phyloP scores from a whole-genome alignment of 1,140 invertebrate genomes.

The Bathynomus jamesi region DNA sequence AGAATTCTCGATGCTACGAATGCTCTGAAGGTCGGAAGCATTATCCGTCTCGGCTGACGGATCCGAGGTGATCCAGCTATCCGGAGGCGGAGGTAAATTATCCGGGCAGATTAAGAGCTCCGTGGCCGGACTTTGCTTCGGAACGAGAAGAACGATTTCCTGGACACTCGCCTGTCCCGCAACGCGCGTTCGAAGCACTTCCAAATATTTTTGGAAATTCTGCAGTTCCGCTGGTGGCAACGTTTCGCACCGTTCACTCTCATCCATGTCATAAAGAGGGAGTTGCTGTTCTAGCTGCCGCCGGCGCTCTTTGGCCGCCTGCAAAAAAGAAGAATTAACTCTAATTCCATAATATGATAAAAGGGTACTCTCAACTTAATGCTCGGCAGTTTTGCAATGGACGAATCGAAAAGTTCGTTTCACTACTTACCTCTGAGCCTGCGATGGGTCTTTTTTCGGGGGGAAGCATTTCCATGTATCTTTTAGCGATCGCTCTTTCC shows the following conservation, averaged over 20 bases:
- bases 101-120: background rate
- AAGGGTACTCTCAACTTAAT: too few relatives aligned
- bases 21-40: background rate
- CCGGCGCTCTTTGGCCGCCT: constrained; percentile 34
- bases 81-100: background rate
- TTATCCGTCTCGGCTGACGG: background rate
- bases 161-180: constrained; percentile 28
- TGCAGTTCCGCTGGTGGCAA: constrained; percentile 30
- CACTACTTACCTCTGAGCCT: constrained; percentile 24
- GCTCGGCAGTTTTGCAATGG: too few relatives aligned
- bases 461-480: constrained; percentile 34
- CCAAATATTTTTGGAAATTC: constrained; percentile 29
- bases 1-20: background rate
- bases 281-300: constrained; percentile 30
- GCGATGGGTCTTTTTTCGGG: constrained; percentile 30
- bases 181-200: constrained; percentile 26
- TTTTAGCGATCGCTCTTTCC: constrained; percentile 17
- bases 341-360: too few relatives aligned
- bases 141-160: background rate
- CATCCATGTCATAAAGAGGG: constrained; percentile 37
- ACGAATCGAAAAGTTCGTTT: background rate
- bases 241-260: constrained; percentile 21
- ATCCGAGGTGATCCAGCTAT: background rate
- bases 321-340: too few relatives aligned
- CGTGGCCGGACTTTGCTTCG: background rate